Base-by-base conservation (phyloP, 1,140 invertebrate species). In the Zaprionus capensis region DNA sequence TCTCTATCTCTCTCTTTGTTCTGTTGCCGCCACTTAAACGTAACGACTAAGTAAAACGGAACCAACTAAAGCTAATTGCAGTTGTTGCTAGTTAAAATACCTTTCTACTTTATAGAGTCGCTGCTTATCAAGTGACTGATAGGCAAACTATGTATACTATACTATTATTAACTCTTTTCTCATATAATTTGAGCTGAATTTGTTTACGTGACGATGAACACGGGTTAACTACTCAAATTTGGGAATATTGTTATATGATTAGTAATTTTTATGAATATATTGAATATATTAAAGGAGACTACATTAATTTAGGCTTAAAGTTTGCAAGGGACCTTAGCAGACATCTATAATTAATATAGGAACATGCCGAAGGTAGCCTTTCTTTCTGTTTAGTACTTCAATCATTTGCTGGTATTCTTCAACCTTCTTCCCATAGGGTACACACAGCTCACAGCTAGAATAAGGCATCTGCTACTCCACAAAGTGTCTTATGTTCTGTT, bases 1-100 rank as follows among this genome's bases (percentile, higher is more conserved):
- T 31, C 9, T 34, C 31, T 34, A 9, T 1, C 9, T 11, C 31
- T 34, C 9, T 11, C 31, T 31, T 31, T 34, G 31, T 34, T 34
- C 31, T 34, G 31, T 34, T 34, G 26, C 22, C 15, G 14, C 68
- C 28, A 61, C 46, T 65, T 65, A 65, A 65, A 61, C 68, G 22
- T 71, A 41, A 57, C 28, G 55, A 28, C 53, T 64, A 70, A 57
- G 20, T 9, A 34, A 44, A 62, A 5, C 31, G 15, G 15, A n/a
- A 41, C 38, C 38, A 15, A 15, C 15, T 41, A 15, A 44, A 44
- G n/a, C 20, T 51, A 51, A 51, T 51, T 51, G 46, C 20, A 46
- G 41, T 17, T 46, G 46, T 11, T 49, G 9, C 41, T 46, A 17
- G 41, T 46, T 46, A 46, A 46, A 46, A 46, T 17, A 17, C n/a